phyloP scores from a whole-genome alignment of 2,113 vertebrate species.

The Cnemophilus loriae region DNA sequence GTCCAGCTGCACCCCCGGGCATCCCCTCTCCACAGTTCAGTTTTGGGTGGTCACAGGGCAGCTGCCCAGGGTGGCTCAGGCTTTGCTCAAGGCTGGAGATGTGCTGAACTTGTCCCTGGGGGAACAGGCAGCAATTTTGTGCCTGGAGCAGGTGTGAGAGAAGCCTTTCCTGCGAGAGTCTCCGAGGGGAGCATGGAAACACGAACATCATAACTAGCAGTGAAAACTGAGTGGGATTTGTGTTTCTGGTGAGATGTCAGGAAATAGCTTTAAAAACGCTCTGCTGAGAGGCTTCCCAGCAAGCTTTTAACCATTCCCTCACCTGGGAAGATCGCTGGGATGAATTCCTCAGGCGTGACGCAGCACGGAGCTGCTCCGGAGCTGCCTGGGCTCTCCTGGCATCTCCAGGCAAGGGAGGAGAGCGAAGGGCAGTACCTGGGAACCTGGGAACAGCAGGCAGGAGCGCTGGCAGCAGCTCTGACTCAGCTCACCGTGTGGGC shows the following conservation, averaged over 20 bases:
- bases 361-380: background rate
- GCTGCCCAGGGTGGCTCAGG: background rate
- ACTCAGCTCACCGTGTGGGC: slow-evolving; percentile 23
- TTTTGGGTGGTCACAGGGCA: background rate
- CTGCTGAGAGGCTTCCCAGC: slow-evolving; percentile 42
- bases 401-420: background rate
- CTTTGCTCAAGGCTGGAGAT: background rate
- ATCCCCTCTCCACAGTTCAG: fast-evolving
- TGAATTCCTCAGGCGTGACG: background rate
- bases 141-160: slow-evolving; percentile 38
- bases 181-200: slow-evolving; percentile 40
- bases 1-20: background rate
- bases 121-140: background rate
- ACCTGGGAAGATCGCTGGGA: background rate
- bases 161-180: slow-evolving; percentile 44
- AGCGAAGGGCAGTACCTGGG: background rate
- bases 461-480: background rate
- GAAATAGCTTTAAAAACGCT: slow-evolving; percentile 42
- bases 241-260: slow-evolving; percentile 58
- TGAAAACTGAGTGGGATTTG: slow-evolving; percentile 58
- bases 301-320: slow-evolving; percentile 18
- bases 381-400: background rate
- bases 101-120: background rate
- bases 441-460: background rate
- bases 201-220: slow-evolving; percentile 31